Percentiles rank a stretch among this genome's conserved stretches.
phyloP scores from a whole-genome alignment of 2,797 vertebrate species.

The Phrynocephalus vlangalii region DNA sequence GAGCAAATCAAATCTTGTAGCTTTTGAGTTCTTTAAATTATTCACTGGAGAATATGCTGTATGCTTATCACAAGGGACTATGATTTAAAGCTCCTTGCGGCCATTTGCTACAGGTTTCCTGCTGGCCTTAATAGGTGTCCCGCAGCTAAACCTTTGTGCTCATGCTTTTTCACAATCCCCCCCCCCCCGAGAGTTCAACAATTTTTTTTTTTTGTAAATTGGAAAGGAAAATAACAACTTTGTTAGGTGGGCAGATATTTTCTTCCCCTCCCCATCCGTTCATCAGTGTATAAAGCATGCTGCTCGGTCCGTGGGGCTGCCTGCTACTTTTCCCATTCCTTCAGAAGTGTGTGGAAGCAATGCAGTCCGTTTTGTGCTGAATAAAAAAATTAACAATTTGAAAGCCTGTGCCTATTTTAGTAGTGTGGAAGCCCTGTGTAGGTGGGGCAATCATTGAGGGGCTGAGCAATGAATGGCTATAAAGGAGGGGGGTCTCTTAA shows the following conservation, averaged over 20 bases:
- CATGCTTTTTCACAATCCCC: constrained; percentile 45
- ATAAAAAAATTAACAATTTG: constrained; percentile 44
- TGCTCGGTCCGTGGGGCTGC: constrained; percentile 27
- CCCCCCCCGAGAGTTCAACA: constrained; percentile 51
- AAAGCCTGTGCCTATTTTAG: constrained; percentile 40
- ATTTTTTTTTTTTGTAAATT: constrained; percentile 47
- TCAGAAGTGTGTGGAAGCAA: constrained; percentile 15
- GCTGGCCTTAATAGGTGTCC: constrained; percentile 68
- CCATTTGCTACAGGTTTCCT: constrained; percentile 57
- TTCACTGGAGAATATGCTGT: constrained; percentile 37
- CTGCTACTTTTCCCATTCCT: constrained; percentile 30
- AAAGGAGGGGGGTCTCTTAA: neutral
- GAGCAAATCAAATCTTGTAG: neutral
- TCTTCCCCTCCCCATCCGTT: constrained; percentile 10
- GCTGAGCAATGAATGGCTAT: neutral
- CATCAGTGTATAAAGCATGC: constrained; percentile 33
- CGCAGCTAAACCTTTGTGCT: constrained; percentile 65
- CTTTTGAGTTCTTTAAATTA: constrained; percentile 27
- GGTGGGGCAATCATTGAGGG: neutral
- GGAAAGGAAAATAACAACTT: constrained; percentile 48
- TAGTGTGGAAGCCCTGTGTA: neutral
- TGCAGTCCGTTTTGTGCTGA: constrained; percentile 50
- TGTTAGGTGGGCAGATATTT: constrained; percentile 47
- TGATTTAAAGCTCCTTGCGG: constrained; percentile 35
- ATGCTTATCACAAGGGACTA: constrained; percentile 35